Conservation (phyloP, 2,888 invertebrate genomes). For the Ethmia dodecea region DNA sequence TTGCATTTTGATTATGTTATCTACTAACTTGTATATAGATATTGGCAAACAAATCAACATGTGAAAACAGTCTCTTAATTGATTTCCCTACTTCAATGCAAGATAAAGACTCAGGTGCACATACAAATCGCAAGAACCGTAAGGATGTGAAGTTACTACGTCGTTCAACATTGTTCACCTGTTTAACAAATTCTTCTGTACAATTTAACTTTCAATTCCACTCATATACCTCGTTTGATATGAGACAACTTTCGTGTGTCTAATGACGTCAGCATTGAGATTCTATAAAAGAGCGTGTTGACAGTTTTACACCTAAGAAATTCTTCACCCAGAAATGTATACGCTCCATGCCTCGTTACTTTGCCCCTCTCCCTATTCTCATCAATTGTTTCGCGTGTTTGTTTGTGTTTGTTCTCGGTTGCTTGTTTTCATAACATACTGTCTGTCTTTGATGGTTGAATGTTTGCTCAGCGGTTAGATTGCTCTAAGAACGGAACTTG, state of each 20-base stretch:
- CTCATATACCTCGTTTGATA: slow-evolving; percentile 6
- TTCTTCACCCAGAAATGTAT: slow-evolving; percentile 50
- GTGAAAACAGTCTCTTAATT: no score
- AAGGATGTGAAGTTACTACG: slow-evolving; percentile 10
- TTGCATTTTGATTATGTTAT: no score
- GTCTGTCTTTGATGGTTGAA: slow-evolving; percentile 68
- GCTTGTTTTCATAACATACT: slow-evolving; percentile 73
- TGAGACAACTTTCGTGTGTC: slow-evolving; percentile 8
- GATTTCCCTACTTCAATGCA: neutral
- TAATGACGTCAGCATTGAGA: slow-evolving; percentile 26
- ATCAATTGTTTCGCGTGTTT: slow-evolving; percentile 70
- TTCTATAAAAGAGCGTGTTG: slow-evolving; percentile 34
- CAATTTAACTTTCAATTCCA: slow-evolving; percentile 14
- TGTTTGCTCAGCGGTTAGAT: slow-evolving; percentile 60
- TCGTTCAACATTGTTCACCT: slow-evolving; percentile 14
- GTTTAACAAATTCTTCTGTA: slow-evolving; percentile 13
- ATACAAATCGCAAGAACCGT: slow-evolving; percentile 6
- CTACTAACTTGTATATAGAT: no score
- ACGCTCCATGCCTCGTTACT: slow-evolving; percentile 32
- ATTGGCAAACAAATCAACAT: no score
- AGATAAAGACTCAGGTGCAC: slow-evolving; percentile 1
- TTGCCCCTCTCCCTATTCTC: slow-evolving; percentile 42
- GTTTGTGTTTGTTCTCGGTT: slow-evolving; percentile 68
- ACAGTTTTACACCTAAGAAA: slow-evolving; percentile 45
- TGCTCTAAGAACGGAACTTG: slow-evolving; percentile 36